Evolutionary conservation across 37 sponge, comb jelly and placozoan species (phyloP).

Genomic region (Hormiphora californensis): DNA sequence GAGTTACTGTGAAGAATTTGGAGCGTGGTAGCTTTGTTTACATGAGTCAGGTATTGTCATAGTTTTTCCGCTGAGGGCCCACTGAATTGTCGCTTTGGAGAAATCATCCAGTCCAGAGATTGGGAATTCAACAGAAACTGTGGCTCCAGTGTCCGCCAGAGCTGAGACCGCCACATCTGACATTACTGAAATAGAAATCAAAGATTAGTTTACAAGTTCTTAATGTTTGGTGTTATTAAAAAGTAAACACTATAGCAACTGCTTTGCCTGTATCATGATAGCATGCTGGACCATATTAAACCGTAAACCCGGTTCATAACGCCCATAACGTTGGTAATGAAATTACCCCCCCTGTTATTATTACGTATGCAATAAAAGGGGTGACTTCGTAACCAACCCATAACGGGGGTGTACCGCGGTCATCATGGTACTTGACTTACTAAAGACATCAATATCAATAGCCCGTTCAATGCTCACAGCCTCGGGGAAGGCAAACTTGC

Average conservation of each 20-base stretch:
- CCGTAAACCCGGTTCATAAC: too few relatives aligned
- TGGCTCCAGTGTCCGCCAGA: neutral
- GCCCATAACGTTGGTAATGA: too few relatives aligned
- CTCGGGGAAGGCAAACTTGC: neutral
- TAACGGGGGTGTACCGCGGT: too few relatives aligned
- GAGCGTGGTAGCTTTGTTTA: too few relatives aligned
- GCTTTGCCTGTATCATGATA: too few relatives aligned
- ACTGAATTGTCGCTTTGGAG: neutral
- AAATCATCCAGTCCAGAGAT: neutral
- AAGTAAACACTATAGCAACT: too few relatives aligned
- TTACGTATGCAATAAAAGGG: neutral
- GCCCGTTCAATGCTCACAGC: neutral
- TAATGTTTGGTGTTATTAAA: too few relatives aligned
- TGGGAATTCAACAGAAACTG: neutral
- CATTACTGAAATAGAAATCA: neutral
- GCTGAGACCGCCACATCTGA: neutral
- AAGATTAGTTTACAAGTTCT: neutral
- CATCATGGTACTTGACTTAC: neutral
- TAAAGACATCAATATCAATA: neutral
- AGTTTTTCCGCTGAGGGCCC: neutral
- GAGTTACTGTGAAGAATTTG: too few relatives aligned
- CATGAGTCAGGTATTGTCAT: neutral
- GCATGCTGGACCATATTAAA: too few relatives aligned
- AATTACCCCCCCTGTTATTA: too few relatives aligned
- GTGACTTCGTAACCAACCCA: neutral